Conservation (phyloP, 2,888 invertebrate species). For the Itoplectis maculator region DNA sequence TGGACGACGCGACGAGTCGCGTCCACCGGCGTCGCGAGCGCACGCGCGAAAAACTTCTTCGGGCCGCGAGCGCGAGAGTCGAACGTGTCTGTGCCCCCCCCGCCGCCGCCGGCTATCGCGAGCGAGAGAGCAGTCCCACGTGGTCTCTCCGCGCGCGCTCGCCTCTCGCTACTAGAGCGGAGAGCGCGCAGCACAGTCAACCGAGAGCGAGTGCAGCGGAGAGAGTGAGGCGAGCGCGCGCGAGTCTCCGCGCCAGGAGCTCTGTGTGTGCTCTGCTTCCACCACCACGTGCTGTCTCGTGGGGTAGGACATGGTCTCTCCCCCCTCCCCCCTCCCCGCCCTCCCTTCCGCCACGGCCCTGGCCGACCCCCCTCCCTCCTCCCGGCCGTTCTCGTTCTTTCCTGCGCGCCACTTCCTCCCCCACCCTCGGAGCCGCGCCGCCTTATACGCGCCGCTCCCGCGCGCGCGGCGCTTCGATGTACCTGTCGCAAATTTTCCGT, state of each 20-base stretch:
- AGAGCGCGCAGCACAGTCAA: conserved; percentile 14
- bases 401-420: conserved; percentile 59
- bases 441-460: conserved; percentile 35
- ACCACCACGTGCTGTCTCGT: conserved; percentile 65
- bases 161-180: no score
- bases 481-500: conserved; percentile 63
- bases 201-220: not conserved
- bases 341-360: conserved; percentile 58
- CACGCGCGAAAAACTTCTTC: conserved; percentile 79
- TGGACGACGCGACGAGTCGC: conserved; percentile 27
- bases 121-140: conserved; percentile 14
- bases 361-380: conserved; percentile 65
- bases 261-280: conserved; percentile 38
- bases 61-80: conserved; percentile 72
- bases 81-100: conserved; percentile 73
- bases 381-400: conserved; percentile 36
- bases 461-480: conserved; percentile 47
- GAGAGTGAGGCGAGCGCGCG: conserved; percentile 40
- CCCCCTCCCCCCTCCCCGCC: conserved; percentile 37
- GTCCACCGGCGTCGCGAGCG: conserved; percentile 69
- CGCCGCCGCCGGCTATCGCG: no score
- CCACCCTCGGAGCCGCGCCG: conserved; percentile 42
- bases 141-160: conserved; percentile 32
- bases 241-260: conserved; percentile 46
- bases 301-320: conserved; percentile 81